phyloP scores from a whole-genome alignment of 2,797 vertebrate species.

The Atherinosoma microstoma region DNA sequence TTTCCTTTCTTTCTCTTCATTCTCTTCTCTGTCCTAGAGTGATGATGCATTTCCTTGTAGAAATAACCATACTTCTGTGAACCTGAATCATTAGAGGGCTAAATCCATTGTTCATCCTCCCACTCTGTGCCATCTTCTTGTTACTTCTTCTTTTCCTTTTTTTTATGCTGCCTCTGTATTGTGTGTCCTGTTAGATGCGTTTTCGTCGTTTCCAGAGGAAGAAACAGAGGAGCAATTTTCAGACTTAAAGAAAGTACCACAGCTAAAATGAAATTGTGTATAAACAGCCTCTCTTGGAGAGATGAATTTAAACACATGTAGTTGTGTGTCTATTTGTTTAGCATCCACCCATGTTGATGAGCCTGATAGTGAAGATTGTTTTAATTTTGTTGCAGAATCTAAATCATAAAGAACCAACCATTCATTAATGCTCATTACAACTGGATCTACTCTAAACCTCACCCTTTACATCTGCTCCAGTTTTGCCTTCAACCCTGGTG shows the following conservation, averaged over 20 bases:
- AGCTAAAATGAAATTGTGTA: constrained; percentile 60
- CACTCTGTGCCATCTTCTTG: constrained; percentile 53
- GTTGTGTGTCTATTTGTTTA: constrained; percentile 1
- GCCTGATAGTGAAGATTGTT: constrained; percentile 68
- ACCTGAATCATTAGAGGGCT: constrained; percentile 68
- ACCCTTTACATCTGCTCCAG: constrained; percentile 1
- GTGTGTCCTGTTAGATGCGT: constrained; percentile 59
- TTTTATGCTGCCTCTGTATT: constrained; percentile 34
- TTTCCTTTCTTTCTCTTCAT: constrained; percentile 35
- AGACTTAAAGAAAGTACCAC: constrained; percentile 37
- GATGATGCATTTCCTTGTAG: constrained; percentile 72
- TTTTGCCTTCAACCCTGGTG: neutral
- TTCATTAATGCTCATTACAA: neutral
- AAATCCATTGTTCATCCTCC: constrained; percentile 65
- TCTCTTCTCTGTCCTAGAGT: constrained; percentile 40
- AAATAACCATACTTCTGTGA: constrained; percentile 56
- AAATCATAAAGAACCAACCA: constrained; percentile 66
- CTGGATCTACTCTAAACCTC: neutral
- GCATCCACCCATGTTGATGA: constrained; percentile 52
- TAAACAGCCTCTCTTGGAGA: constrained; percentile 48
- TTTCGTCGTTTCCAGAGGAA: constrained; percentile 64
- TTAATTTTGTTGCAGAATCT: constrained; percentile 76
- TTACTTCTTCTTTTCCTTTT: constrained; percentile 53
- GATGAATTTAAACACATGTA: constrained; percentile 24
- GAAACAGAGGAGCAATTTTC: constrained; percentile 40